phyloP scores from a whole-genome alignment of 37 sponge, comb jelly and placozoan genomes.

The Petrosia ficiformis region DNA sequence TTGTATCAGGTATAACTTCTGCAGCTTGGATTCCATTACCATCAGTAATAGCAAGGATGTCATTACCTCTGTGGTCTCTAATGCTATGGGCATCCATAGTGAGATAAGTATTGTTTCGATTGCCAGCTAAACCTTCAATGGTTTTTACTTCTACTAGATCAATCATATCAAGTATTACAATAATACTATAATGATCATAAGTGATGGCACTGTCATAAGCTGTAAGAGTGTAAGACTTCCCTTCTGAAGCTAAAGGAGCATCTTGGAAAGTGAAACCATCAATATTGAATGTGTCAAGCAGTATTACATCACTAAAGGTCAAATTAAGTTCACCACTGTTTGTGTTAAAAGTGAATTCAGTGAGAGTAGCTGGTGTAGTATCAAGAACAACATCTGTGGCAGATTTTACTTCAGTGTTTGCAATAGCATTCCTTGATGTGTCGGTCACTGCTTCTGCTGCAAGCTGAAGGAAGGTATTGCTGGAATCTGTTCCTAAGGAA shows the following conservation, averaged over 20 bases:
- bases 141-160: slow-evolving; percentile 74
- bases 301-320: slow-evolving; percentile 85
- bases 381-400: slow-evolving; percentile 36
- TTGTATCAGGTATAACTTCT: slow-evolving; percentile 53
- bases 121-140: slow-evolving; percentile 55
- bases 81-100: slow-evolving; percentile 76
- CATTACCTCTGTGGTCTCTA: slow-evolving; percentile 61
- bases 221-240: slow-evolving; percentile 35
- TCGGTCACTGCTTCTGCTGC: slow-evolving; percentile 34
- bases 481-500: slow-evolving; percentile 8
- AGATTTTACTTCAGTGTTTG: slow-evolving; percentile 1
- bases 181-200: slow-evolving; percentile 56
- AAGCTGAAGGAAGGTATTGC: slow-evolving; percentile 38
- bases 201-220: slow-evolving; percentile 27
- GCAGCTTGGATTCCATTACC: slow-evolving; percentile 67
- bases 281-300: slow-evolving; percentile 61
- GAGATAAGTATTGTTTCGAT: slow-evolving; percentile 78
- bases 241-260: slow-evolving; percentile 20
- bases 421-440: slow-evolving; percentile 39
- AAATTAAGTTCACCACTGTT: slow-evolving; percentile 80
- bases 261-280: slow-evolving; percentile 75
- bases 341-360: slow-evolving; percentile 64
- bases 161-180: slow-evolving; percentile 34
- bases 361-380: slow-evolving; percentile 45
- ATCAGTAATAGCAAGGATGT: slow-evolving; percentile 84